Conservation (phyloP, 2,113 vertebrate genomes). For the Ia io region DNA sequence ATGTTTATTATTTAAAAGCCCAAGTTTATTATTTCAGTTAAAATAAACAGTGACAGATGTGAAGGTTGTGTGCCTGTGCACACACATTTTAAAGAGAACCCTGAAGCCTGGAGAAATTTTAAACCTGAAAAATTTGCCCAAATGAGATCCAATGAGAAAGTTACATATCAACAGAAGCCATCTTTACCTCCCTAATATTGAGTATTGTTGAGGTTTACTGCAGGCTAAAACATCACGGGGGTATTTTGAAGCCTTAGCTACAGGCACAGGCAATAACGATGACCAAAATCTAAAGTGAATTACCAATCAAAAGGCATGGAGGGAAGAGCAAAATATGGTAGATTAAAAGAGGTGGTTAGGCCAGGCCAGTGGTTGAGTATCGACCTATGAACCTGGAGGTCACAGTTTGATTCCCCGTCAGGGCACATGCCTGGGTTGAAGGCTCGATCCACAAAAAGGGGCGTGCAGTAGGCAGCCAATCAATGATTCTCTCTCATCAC, state of each 20-base stretch:
- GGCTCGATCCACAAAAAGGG: too few relatives aligned
- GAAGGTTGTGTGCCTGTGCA: not conserved
- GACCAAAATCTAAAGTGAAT: conserved; percentile 49
- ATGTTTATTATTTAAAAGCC: conserved; percentile 60
- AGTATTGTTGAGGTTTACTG: not conserved
- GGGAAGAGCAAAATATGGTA: not conserved
- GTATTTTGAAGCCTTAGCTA: not conserved
- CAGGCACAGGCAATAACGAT: conserved; percentile 4
- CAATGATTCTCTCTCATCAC: too few relatives aligned
- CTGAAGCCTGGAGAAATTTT: conserved; percentile 45
- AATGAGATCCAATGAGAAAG: conserved; percentile 31
- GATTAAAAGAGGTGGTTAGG: not conserved
- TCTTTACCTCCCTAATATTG: not conserved
- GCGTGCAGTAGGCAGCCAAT: too few relatives aligned
- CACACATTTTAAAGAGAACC: conserved; percentile 28
- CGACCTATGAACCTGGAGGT: too few relatives aligned
- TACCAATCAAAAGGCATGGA: not conserved
- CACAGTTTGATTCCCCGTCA: too few relatives aligned
- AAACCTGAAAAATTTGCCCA: conserved; percentile 50
- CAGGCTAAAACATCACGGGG: not conserved
- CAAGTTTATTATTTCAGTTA: conserved; percentile 67
- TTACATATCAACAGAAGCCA: conserved; percentile 16
- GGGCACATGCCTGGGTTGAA: too few relatives aligned
- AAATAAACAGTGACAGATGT: conserved; percentile 57
- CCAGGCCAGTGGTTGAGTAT: too few relatives aligned